Conservation (phyloP, 2,888 invertebrate genomes). For the Acronicta leporina region DNA sequence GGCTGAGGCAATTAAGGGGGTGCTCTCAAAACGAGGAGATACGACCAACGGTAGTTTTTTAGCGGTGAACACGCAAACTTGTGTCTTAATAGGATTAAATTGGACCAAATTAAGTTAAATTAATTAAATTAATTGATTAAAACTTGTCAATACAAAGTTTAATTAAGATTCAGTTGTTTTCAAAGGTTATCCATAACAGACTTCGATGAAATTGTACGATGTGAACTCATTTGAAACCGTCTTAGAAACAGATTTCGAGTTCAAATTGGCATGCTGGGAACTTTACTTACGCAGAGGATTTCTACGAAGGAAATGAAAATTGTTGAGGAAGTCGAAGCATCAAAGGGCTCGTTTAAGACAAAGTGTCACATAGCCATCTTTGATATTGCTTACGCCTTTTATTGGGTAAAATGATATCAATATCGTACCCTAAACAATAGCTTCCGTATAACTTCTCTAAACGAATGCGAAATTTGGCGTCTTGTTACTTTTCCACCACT, state of each 20-base stretch:
- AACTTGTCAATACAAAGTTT: slow-evolving; percentile 18
- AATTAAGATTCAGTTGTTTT: slow-evolving; percentile 27
- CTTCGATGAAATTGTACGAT: slow-evolving; percentile 58
- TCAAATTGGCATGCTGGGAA: slow-evolving; percentile 73
- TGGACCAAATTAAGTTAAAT: too few relatives aligned
- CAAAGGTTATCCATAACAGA: slow-evolving; percentile 51
- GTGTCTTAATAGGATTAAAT: too few relatives aligned
- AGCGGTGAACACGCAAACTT: too few relatives aligned
- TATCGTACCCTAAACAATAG: slow-evolving; percentile 34
- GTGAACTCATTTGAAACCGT: slow-evolving; percentile 60
- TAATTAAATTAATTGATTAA: too few relatives aligned
- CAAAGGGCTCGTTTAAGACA: slow-evolving; percentile 74
- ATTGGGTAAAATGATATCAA: slow-evolving; percentile 48
- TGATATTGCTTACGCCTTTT: slow-evolving; percentile 60
- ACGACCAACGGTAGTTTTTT: too few relatives aligned
- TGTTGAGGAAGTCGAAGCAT: slow-evolving; percentile 77
- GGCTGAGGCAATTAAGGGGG: too few relatives aligned
- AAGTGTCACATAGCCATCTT: slow-evolving; percentile 71
- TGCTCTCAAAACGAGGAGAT: too few relatives aligned
- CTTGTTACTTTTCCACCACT: slow-evolving; percentile 13
- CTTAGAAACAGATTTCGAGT: slow-evolving; percentile 69
- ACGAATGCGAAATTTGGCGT: not conserved
- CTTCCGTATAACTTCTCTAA: slow-evolving; percentile 13
- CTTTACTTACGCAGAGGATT: slow-evolving; percentile 70
- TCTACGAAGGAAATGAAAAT: slow-evolving; percentile 80